Base-by-base conservation (phyloP, 2,797 vertebrate species). In the Tinamus major region DNA sequence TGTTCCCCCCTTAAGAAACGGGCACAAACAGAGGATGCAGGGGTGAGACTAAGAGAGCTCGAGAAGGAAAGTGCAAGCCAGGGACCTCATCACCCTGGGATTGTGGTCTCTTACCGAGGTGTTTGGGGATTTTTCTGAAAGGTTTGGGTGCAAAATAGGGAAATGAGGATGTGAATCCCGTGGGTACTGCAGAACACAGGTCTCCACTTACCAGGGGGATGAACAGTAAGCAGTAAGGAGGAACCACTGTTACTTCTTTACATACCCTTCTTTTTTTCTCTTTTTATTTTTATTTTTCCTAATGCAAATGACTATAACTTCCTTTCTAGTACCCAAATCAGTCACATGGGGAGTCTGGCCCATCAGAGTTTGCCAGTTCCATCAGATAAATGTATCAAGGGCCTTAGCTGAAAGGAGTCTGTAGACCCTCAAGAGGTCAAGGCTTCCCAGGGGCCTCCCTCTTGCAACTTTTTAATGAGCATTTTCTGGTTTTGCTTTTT, bases 401-500 rank as follows among this genome's bases (percentile, higher is more conserved):
- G 17, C 29, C 53, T 31, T n/a, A 56, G 29, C 18, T 56, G 29
- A 56, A n/a, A 31, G 53, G 29, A 19, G 29, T 56, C 53, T 18
- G 29, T n/a, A 56, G 53, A 19, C 53, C 16, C 53, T 19, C 29
- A 31, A 19, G 29, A 55, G 29, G 53, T 31, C 53, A 18, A n/a
- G 53, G 9, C 29, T n/a, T 56, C 29, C 53, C 53, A 56, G 29
- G 9, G 31, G 53, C 29, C 53, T n/a, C 53, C 53, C 53, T 75
- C 63, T 56, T 55, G 42, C 49, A 39, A 5, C 26, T 49, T 87
- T 79, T 93, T 94, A 86, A 79, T 86, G 70, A 85, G 48, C 23
- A 23, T 55, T 69, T 59, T 80, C 31, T 87, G 84, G 20, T 71
- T 91, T 85, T 92, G 31, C 91, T 82, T 58, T 92, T 92, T 29